Evolutionary conservation across 2,888 invertebrate genomes (phyloP).

Genomic region (Leptothorax acervorum): DNA sequence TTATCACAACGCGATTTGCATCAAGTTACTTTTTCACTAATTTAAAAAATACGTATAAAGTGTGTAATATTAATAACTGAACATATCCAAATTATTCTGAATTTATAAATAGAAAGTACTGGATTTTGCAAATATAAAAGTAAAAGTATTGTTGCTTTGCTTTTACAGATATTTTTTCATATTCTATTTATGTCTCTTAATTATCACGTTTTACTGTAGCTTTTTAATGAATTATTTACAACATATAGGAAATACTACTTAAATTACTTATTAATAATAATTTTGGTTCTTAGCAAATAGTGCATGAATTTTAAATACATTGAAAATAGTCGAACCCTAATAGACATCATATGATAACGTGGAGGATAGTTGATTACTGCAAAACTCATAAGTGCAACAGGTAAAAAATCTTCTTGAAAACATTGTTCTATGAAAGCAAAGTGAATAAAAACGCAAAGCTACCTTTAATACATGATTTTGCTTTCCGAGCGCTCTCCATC

Average conservation of each 20-base stretch:
- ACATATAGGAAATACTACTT: not conserved
- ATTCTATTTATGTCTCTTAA: not conserved
- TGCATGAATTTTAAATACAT: not conserved
- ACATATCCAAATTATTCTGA: constrained; percentile 3
- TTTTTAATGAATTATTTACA: not conserved
- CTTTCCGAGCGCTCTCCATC: constrained; percentile 14
- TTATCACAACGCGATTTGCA: not conserved
- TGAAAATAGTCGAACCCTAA: not conserved
- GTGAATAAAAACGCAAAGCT: constrained; percentile 1
- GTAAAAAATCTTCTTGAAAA: not conserved
- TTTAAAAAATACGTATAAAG: not conserved
- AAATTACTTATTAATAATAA: not conserved
- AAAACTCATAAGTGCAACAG: constrained; percentile 30
- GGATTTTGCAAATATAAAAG: not conserved
- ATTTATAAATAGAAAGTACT: not conserved
- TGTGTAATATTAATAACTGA: not conserved
- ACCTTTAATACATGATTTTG: constrained; percentile 42
- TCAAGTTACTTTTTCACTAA: not conserved
- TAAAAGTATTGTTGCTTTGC: not conserved
- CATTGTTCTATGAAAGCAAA: constrained; percentile 10
- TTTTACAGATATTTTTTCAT: not conserved
- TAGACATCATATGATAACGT: not conserved
- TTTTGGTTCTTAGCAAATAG: not conserved
- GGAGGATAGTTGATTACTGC: not conserved
- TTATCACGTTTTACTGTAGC: not conserved